Conservation (phyloP, 1,140 invertebrate genomes). For the Drosophila novamexicana region DNA sequence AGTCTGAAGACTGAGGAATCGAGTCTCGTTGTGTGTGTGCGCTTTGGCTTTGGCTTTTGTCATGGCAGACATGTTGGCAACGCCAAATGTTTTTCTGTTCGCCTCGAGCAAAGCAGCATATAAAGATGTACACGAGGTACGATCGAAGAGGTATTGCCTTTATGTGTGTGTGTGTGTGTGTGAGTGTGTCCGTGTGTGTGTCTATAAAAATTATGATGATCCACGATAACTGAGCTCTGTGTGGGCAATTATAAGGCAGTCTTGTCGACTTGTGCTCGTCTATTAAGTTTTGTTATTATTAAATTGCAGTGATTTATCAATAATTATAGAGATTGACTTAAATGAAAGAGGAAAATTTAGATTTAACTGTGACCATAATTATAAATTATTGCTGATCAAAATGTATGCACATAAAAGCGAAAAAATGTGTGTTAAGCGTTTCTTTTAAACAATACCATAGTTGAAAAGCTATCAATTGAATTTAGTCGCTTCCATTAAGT, state of each 20-base stretch:
- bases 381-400: background rate
- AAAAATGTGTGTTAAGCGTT: background rate
- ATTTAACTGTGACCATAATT: conserved; percentile 4
- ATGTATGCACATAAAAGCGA: background rate
- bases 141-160: conserved; percentile 33
- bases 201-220: conserved; percentile 39
- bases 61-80: conserved; percentile 81
- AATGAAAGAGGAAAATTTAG: conserved; percentile 3
- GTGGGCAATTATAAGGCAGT: conserved; percentile 36
- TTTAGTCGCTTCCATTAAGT: too few species aligned
- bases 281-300: conserved; percentile 11
- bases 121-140: conserved; percentile 65
- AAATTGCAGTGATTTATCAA: conserved; percentile 15
- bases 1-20: conserved; percentile 17
- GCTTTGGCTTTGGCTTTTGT: conserved; percentile 61
- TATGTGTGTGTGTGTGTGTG: background rate
- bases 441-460: too few species aligned
- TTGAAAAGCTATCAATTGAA: too few species aligned
- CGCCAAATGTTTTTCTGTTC: conserved; percentile 76
- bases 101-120: conserved; percentile 56
- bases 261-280: conserved; percentile 1
- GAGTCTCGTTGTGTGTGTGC: conserved; percentile 1
- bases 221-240: conserved; percentile 31
- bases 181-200: conserved; percentile 13
- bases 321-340: conserved; percentile 24